Conservation (phyloP, 2,113 vertebrate species). For the Anhinga anhinga region DNA sequence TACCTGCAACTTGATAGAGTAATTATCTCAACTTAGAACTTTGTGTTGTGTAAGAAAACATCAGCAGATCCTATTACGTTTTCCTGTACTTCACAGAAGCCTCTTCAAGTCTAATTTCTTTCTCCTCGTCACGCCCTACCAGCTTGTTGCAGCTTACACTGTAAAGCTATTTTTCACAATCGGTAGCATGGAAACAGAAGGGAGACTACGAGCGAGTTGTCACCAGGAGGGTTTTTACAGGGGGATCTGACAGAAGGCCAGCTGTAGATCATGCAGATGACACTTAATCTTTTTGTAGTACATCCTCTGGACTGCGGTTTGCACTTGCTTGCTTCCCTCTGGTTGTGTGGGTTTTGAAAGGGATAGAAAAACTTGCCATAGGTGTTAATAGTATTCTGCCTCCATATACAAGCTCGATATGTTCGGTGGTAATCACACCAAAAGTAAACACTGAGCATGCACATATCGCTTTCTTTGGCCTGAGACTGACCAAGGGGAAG, state of each 20-base stretch:
- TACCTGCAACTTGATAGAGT: not conserved
- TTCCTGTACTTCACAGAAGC: not conserved
- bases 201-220: not conserved
- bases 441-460: not conserved
- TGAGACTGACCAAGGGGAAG: not conserved
- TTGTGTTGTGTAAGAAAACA: not conserved
- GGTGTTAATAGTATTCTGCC: not conserved
- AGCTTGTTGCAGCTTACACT: not conserved
- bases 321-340: not conserved
- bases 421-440: not conserved
- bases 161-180: not conserved
- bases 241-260: not conserved
- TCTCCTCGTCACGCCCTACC: not conserved
- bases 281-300: not conserved
- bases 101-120: not conserved
- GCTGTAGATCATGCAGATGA: not conserved
- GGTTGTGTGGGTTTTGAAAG: not conserved
- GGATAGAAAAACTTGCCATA: not conserved
- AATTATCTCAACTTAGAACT: not conserved
- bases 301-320: not conserved
- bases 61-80: not conserved
- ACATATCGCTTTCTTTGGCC: not conserved
- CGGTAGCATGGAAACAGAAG: not conserved
- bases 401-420: fast-evolving
- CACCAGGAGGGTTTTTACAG: not conserved